Percentiles rank a stretch among this genome's conserved stretches.
phyloP scores from a whole-genome alignment of 1,140 invertebrate species.

The Drosophila navojoa region DNA sequence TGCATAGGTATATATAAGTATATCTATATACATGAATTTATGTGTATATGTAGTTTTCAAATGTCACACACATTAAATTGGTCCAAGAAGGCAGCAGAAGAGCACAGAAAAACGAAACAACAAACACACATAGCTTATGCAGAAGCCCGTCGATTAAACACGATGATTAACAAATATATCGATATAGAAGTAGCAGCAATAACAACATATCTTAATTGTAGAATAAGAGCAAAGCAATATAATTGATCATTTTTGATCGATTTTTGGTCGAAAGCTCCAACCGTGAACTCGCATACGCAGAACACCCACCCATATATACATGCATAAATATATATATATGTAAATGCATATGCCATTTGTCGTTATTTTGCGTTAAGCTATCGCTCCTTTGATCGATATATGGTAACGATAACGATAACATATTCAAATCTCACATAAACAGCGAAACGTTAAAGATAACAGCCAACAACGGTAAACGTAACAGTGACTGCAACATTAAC shows the following conservation, averaged over 20 bases:
- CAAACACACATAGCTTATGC: not conserved
- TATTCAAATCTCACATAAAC: not conserved
- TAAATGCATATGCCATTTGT: constrained; percentile 21
- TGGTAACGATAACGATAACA: constrained; percentile 3
- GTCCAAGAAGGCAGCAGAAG: not conserved
- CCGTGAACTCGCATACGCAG: no score
- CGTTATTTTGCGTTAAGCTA: constrained; percentile 2
- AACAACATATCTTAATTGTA: not conserved
- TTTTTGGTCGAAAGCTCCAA: not conserved
- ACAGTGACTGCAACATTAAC: not conserved
- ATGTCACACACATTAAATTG: constrained; percentile 14
- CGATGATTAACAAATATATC: constrained; percentile 6
- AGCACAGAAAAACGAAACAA: not conserved
- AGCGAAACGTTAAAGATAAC: not conserved
- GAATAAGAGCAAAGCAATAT: constrained; percentile 2
- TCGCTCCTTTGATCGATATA: constrained; percentile 4
- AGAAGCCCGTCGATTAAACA: constrained; percentile 1
- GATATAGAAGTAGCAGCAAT: not conserved
- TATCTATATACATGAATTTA: no score
- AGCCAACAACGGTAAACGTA: constrained; percentile 8
- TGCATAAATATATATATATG: not conserved
- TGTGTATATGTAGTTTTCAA: constrained; percentile 1
- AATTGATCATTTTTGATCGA: constrained; percentile 1
- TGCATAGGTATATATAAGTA: no score
- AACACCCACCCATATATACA: not conserved